Percentiles rank a stretch among this genome's conserved stretches.
These are phyloP conservation scores for Medauroidea extradentata DNA, from an alignment of 1,140 invertebrate species.

Conservation along the genomic window DNA sequence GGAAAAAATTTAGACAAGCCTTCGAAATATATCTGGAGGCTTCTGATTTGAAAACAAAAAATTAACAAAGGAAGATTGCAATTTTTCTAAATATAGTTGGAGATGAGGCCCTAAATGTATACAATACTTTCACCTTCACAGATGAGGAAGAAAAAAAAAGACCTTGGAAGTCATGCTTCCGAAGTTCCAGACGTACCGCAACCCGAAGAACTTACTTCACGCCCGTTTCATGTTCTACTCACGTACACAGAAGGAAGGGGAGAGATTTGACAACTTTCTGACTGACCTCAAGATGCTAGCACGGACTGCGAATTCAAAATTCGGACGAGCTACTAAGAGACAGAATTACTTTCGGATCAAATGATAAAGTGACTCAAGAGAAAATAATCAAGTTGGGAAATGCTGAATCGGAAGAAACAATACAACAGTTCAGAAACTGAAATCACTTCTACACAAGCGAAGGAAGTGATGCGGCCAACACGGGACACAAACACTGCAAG, in stretches of 20 bases:
- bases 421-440: no score
- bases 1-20: conserved; percentile 16
- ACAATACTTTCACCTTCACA: conserved; percentile 17
- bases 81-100: conserved; percentile 20
- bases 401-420: no score
- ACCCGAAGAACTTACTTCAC: conserved; percentile 20
- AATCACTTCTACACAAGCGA: no score
- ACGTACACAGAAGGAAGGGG: conserved; percentile 16
- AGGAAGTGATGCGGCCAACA: no score
- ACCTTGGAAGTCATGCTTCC: conserved; percentile 13
- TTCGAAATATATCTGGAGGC: conserved; percentile 17
- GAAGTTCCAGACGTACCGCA: conserved; percentile 21
- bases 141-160: conserved; percentile 14
- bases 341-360: no score
- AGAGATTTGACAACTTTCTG: conserved; percentile 24
- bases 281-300: conserved; percentile 17
- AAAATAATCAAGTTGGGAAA: no score
- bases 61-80: conserved; percentile 13
- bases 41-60: conserved; percentile 6
- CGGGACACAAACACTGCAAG: no score
- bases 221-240: conserved; percentile 24
- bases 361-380: no score
- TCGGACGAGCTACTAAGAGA: no score
- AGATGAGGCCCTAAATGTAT: conserved; percentile 16
- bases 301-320: conserved; percentile 14